Evolutionary conservation across 1,140 invertebrate genomes (phyloP).

Genomic region (Mesaphorura yosii): DNA sequence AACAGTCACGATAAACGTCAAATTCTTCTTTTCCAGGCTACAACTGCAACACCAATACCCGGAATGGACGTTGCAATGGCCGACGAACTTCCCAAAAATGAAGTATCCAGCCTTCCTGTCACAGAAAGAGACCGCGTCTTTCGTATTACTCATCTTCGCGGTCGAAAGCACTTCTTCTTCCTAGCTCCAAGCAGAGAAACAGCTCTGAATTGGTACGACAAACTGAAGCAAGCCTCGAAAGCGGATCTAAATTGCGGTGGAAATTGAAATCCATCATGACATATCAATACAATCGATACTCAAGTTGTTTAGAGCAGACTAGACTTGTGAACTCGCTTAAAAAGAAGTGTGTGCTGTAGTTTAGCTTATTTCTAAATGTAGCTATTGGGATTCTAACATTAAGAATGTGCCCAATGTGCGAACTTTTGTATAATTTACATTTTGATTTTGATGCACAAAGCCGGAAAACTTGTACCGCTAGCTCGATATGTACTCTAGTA

Average conservation of each 20-base stretch:
- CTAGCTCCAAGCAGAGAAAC: conserved; percentile 22
- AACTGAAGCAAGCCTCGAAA: conserved; percentile 40
- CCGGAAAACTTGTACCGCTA: too few relatives aligned
- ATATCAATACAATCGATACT: conserved; percentile 25
- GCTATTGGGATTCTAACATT: too few relatives aligned
- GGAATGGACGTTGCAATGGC: conserved; percentile 25
- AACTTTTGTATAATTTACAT: too few relatives aligned
- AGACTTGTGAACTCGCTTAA: too few relatives aligned
- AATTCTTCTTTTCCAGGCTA: conserved; percentile 35
- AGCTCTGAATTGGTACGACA: conserved; percentile 38
- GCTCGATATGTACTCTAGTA: too few relatives aligned
- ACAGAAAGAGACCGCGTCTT: conserved; percentile 23
- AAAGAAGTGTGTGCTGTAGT: too few relatives aligned
- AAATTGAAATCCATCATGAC: conserved; percentile 23
- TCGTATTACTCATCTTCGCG: conserved; percentile 21
- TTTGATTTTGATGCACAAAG: too few relatives aligned
- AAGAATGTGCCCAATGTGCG: too few relatives aligned
- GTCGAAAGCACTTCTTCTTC: conserved; percentile 26
- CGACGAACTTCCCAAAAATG: conserved; percentile 24
- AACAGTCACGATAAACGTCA: not conserved
- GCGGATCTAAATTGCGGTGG: too few relatives aligned
- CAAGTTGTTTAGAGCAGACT: too few relatives aligned
- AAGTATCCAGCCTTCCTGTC: conserved; percentile 7
- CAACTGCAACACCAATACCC: conserved; percentile 52
- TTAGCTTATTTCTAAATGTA: too few relatives aligned